Evolutionary conservation across 2,113 vertebrate genomes (phyloP), one percentile per base, ranked within the genome.

Genomic region (Callospermophilus lateralis): DNA sequence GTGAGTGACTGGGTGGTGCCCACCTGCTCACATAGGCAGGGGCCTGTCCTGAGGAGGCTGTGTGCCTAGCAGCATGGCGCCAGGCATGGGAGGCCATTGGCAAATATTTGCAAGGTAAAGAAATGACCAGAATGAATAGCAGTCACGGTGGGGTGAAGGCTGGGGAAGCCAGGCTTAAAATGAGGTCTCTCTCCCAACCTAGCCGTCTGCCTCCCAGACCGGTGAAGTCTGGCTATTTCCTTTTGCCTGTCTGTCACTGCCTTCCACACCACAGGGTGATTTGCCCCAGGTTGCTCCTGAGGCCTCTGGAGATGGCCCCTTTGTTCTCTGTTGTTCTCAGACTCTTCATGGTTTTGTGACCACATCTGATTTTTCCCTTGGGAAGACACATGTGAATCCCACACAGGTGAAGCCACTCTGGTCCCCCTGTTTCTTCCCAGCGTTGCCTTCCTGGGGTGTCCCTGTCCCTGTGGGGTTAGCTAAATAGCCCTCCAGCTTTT

Each of bases 401-500:
- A 1, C 9, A 1, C 39, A 11, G 6, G 16, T 30, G 55, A 63
- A 39, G 79, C 68, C 12, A 0, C 45, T 30, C 0, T 19, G 19
- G 16, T 84, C 45, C 55, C n/a, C 84, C 39, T n/a, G 58, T 81
- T 81, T n/a, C 61, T 74, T 81, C 55, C n/a, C 51, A 39, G 16
- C 34, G 12, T 34, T 30, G 10, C 67, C 39, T 48, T 53, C 51
- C 45, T 53, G 48, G 58, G 17, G 68, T 12, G 28, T 37, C 78
- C 78, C 81, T 1, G 8, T 45, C 39, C 65, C 72, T 72, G 13
- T 7, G 63, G 80, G 53, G 37, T 39, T 81, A 84, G 61, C 72
- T 70, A 63, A 93, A 65, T n/a, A 24, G 70, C 65, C 53, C 65
- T 78, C 93, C 83, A 65, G 80, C 76, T 61, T n/a, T 65, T 39